Conservation (phyloP, 2,113 vertebrate genomes). For the Amphiprion ocellaris region DNA sequence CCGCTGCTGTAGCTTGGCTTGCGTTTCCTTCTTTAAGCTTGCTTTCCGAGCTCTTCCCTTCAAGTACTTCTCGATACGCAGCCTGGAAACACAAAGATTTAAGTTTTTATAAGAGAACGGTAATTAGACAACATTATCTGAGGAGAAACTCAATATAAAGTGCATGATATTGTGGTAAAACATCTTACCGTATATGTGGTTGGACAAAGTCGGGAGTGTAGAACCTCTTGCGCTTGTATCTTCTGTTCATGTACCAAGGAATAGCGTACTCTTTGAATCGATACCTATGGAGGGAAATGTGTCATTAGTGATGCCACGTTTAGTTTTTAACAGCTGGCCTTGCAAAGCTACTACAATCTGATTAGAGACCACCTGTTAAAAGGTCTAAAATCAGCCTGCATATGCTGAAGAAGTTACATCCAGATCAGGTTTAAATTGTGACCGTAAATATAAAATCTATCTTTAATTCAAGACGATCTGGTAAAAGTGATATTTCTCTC, state of each 20-base stretch:
- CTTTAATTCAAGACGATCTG: too few relatives aligned
- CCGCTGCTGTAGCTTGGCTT: slow-evolving; percentile 77
- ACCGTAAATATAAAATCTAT: too few relatives aligned
- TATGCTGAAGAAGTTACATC: too few relatives aligned
- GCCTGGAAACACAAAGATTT: slow-evolving; percentile 78
- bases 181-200: slow-evolving; percentile 88
- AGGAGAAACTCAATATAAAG: not conserved
- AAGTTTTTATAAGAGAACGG: not conserved
- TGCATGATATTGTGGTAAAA: fast-evolving
- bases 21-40: slow-evolving; percentile 68
- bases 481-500: too few relatives aligned
- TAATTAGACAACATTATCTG: not conserved
- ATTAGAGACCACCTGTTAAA: too few relatives aligned
- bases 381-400: too few relatives aligned
- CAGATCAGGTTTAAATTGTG: too few relatives aligned
- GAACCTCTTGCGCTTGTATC: slow-evolving; percentile 89
- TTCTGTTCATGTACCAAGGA: slow-evolving; percentile 94
- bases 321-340: too few relatives aligned
- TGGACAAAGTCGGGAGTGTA: slow-evolving; percentile 88
- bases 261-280: slow-evolving; percentile 92
- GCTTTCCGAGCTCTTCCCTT: slow-evolving; percentile 67
- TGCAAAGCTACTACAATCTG: too few relatives aligned
- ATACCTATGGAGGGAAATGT: slow-evolving; percentile 84
- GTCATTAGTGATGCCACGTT: too few relatives aligned
- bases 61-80: slow-evolving; percentile 87